Conservation (phyloP, 2,797 vertebrate genomes). For the Margarornis squamiger region DNA sequence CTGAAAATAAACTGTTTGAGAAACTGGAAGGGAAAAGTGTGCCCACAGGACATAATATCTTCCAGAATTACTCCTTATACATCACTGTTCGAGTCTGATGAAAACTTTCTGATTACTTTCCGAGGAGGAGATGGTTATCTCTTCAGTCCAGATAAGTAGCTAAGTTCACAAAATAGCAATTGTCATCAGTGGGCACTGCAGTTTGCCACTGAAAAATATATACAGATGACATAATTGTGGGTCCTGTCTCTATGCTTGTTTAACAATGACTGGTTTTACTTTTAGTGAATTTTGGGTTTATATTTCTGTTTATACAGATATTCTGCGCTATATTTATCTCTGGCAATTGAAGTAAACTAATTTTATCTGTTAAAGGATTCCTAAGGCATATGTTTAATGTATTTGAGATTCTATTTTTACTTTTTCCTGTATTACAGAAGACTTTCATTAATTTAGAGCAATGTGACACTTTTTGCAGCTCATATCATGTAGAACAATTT, state of each 20-base stretch:
- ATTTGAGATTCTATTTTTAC: background rate
- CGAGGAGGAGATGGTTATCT: background rate
- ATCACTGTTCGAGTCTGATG: conserved; percentile 13
- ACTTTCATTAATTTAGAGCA: conserved; percentile 14
- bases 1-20: conserved; percentile 11
- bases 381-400: background rate
- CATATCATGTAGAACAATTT: background rate
- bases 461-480: background rate
- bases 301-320: background rate
- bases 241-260: background rate
- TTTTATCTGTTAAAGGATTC: background rate
- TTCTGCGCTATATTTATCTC: background rate
- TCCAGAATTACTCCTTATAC: conserved; percentile 5
- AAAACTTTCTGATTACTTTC: conserved; percentile 37
- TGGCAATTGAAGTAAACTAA: background rate
- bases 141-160: background rate
- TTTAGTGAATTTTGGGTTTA: background rate
- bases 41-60: conserved; percentile 28
- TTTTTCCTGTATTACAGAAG: background rate
- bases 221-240: background rate
- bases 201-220: background rate
- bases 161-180: background rate
- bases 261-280: background rate
- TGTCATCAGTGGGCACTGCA: background rate
- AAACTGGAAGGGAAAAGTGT: background rate